A percentile compares a stretch with the other conserved stretches of the same genome.
These are phyloP conservation scores for Tachycineta bicolor DNA, from an alignment of 2,113 vertebrate species.

Conservation along the genomic window DNA sequence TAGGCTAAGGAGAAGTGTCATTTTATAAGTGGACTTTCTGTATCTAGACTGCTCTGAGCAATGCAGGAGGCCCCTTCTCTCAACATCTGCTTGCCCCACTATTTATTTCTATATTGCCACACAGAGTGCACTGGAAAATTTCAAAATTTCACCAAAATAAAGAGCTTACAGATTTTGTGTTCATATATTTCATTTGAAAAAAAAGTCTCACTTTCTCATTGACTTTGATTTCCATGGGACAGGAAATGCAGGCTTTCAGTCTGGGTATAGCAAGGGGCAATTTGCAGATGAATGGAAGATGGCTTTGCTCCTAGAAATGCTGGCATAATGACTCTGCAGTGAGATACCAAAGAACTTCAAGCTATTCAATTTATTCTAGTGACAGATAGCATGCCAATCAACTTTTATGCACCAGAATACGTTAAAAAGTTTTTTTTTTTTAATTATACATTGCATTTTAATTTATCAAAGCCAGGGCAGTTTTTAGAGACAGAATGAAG, in stretches of 20 bases:
- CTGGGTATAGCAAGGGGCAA: not conserved
- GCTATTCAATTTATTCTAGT: conserved; percentile 43
- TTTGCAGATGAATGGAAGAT: conserved; percentile 47
- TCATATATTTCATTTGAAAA: not conserved
- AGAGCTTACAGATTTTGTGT: not conserved
- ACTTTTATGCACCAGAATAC: not conserved
- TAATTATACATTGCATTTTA: conserved; percentile 51
- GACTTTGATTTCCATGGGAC: not conserved
- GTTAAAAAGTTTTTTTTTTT: not conserved
- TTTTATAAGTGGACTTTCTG: not conserved
- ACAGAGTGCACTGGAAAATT: not conserved
- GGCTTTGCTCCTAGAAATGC: conserved; percentile 51
- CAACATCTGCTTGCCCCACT: not conserved
- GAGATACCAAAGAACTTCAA: not conserved
- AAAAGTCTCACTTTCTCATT: not conserved
- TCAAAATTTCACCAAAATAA: not conserved
- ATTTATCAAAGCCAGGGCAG: conserved; percentile 38
- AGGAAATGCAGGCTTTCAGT: conserved; percentile 20
- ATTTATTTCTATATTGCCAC: not conserved
- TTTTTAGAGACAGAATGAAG: conserved; percentile 51
- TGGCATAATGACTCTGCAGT: not conserved
- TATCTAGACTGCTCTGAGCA: not conserved
- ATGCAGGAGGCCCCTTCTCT: not conserved
- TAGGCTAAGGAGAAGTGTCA: not conserved
- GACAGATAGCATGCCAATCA: conserved; percentile 29